Percentiles rank a stretch among this genome's conserved stretches.
Conservation (phyloP, 2,797 vertebrate species). For the Paramormyrops hopkinsi region DNA sequence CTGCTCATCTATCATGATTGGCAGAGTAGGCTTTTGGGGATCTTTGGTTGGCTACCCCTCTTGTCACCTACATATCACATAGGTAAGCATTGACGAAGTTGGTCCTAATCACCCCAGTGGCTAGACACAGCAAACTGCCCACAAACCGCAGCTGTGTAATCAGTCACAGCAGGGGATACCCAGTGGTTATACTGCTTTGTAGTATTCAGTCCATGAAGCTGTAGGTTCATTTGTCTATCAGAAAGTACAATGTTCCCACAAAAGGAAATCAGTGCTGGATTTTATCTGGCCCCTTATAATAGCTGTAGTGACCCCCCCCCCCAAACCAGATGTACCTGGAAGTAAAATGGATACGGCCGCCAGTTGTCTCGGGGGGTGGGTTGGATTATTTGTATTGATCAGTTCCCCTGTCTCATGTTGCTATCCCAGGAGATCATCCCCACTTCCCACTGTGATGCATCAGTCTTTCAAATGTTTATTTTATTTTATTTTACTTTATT, state of each 20-base stretch:
- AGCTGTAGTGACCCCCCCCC: not conserved
- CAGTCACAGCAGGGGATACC: not conserved
- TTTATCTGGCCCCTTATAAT: not conserved
- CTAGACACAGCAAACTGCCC: not conserved
- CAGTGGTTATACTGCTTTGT: not conserved
- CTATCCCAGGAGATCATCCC: not conserved
- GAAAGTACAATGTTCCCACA: not conserved
- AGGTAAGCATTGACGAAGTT: not conserved
- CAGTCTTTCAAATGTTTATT: not conserved
- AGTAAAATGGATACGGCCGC: not conserved
- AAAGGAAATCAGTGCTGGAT: not conserved
- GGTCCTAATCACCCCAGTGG: not conserved
- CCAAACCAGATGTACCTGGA: not conserved
- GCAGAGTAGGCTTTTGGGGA: not conserved
- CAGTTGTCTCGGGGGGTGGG: not conserved
- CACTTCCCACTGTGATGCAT: not conserved
- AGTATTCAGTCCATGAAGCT: not conserved
- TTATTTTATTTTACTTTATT: not conserved
- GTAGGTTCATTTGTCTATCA: constrained; percentile 1
- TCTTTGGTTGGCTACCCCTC: not conserved
- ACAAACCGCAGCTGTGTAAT: not conserved
- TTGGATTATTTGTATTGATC: not conserved
- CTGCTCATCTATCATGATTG: not conserved
- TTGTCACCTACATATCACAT: not conserved
- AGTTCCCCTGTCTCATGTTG: not conserved